Percentiles rank a stretch among this genome's conserved stretches.
These are phyloP conservation scores for Littorina saxatilis DNA, from an alignment of 1,140 invertebrate species.

Conservation along the genomic window DNA sequence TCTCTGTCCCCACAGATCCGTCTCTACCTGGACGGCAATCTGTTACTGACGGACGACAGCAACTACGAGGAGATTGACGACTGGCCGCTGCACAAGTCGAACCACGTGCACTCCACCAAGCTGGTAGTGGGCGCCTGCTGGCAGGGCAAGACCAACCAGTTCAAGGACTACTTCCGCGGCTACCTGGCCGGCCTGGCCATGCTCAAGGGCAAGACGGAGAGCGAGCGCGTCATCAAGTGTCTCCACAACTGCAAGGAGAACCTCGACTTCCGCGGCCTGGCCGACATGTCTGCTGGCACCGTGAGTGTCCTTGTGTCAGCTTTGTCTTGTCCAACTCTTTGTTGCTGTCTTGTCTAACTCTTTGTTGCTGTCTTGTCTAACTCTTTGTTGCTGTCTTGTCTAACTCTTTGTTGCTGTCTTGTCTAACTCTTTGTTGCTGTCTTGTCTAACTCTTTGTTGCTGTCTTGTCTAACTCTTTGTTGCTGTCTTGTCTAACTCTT, in stretches of 20 bases:
- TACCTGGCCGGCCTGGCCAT: constrained; percentile 91
- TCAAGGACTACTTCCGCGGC: constrained; percentile 86
- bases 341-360: too few species aligned
- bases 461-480: too few species aligned
- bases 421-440: too few species aligned
- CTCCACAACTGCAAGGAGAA: constrained; percentile 91
- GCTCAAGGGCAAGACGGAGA: constrained; percentile 87
- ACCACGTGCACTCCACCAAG: constrained; percentile 83
- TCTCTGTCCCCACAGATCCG: too few species aligned
- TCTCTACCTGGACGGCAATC: constrained; percentile 92
- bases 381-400: too few species aligned
- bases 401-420: too few species aligned
- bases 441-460: too few species aligned
- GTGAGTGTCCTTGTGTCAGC: constrained; percentile 61
- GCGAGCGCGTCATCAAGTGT: constrained; percentile 87
- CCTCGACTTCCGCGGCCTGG: constrained; percentile 86
- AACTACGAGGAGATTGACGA: constrained; percentile 99
- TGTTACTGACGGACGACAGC: constrained; percentile 86
- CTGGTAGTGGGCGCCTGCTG: constrained; percentile 97
- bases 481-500: too few species aligned
- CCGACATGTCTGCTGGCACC: constrained; percentile 83
- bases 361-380: too few species aligned
- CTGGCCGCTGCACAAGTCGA: constrained; percentile 98
- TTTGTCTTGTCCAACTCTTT: too few species aligned
- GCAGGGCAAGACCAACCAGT: constrained; percentile 83